Conservation (phyloP, 1,140 invertebrate genomes). For the Zaprionus taronus region DNA sequence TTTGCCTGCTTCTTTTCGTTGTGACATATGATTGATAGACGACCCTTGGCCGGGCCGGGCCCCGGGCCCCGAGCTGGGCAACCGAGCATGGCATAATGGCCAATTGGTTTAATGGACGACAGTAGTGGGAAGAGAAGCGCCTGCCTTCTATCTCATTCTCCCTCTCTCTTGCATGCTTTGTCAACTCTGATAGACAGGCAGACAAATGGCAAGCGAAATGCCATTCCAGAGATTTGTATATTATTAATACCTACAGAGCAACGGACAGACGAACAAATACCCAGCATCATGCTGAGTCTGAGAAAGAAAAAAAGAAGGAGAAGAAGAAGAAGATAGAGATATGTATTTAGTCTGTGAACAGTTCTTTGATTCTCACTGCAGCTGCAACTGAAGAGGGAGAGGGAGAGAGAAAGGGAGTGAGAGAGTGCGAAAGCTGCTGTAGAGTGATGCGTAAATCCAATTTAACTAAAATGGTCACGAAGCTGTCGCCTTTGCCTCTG, state of each 20-base stretch:
- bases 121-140: neutral
- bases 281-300: neutral
- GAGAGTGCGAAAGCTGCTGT: conserved; percentile 6
- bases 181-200: conserved; percentile 47
- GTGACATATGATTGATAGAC: conserved; percentile 52
- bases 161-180: conserved; percentile 1
- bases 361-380: neutral
- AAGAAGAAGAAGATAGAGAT: neutral
- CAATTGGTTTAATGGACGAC: conserved; percentile 44
- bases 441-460: conserved; percentile 61
- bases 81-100: conserved; percentile 45
- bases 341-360: neutral
- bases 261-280: neutral
- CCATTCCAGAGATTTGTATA: conserved; percentile 43
- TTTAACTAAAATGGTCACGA: conserved; percentile 47
- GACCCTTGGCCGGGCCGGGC: conserved; percentile 19
- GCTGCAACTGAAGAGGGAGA: neutral
- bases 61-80: conserved; percentile 9
- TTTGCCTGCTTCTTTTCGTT: neutral
- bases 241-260: neutral
- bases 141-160: neutral
- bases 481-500: conserved; percentile 26
- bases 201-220: conserved; percentile 43
- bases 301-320: neutral
- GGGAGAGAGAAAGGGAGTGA: neutral